Percentiles rank a stretch among this genome's conserved stretches.
phyloP scores from a whole-genome alignment of 2,797 vertebrate genomes.

The Pyrrhura leucotis region DNA sequence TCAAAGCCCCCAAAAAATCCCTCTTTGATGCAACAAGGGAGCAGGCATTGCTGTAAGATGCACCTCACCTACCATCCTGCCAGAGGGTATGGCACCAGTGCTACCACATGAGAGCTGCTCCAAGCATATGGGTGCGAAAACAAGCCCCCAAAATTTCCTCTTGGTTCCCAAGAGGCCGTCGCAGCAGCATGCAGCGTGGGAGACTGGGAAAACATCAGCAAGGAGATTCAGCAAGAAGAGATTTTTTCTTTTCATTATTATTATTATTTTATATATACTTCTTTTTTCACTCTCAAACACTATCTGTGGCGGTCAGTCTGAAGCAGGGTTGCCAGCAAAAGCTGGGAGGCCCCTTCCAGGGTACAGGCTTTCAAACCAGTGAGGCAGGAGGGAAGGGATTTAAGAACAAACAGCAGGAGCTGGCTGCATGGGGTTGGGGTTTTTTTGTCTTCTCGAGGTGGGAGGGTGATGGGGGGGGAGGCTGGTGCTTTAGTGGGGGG shows the following conservation, averaged over 20 bases:
- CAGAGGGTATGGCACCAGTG: neutral
- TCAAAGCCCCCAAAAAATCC: neutral
- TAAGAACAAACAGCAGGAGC: constrained; percentile 74
- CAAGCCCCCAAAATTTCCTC: neutral
- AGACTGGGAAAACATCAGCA: neutral
- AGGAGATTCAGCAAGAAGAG: neutral
- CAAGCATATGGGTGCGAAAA: neutral
- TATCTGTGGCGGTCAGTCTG: constrained; percentile 82
- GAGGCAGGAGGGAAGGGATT: constrained; percentile 75
- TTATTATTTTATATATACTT: constrained; percentile 43
- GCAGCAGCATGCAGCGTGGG: neutral
- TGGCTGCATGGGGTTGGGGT: neutral
- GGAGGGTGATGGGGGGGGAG: neutral
- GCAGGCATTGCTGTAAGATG: neutral
- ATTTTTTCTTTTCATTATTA: neutral
- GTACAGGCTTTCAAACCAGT: constrained; percentile 78
- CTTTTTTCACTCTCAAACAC: constrained; percentile 70
- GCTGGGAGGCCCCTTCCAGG: constrained; percentile 83
- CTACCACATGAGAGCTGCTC: constrained; percentile 10
- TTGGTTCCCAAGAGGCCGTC: neutral
- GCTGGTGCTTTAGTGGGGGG: neutral
- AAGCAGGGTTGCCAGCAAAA: constrained; percentile 79
- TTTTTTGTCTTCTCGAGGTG: constrained; percentile 49
- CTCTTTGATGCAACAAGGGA: neutral
- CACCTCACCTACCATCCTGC: constrained; percentile 26